phyloP scores from a whole-genome alignment of 35 echinoderm and acorn worm genomes.

The Apostichopus californicus region DNA sequence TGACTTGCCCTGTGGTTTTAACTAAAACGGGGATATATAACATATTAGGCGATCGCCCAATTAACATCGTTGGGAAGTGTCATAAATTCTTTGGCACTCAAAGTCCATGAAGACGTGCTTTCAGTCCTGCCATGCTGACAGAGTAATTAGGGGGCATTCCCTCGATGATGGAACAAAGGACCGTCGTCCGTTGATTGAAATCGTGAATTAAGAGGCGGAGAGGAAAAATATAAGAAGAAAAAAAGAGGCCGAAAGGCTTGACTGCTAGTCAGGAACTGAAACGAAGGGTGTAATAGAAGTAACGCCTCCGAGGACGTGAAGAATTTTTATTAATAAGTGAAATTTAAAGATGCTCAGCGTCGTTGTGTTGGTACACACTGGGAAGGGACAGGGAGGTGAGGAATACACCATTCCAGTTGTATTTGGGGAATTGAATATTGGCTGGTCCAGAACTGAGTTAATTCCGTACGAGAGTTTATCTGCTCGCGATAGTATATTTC shows the following conservation, averaged over 20 bases:
- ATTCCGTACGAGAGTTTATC: too few relatives aligned
- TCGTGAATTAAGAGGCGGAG: background rate
- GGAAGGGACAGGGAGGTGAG: too few relatives aligned
- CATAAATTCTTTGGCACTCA: background rate
- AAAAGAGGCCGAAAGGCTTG: background rate
- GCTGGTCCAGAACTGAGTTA: too few relatives aligned
- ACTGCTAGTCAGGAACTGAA: background rate
- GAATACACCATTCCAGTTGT: too few relatives aligned
- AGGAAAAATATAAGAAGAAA: background rate
- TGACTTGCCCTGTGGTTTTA: background rate
- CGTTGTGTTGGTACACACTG: too few relatives aligned
- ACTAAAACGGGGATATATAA: too few relatives aligned
- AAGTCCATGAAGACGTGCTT: background rate
- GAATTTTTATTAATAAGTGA: too few relatives aligned
- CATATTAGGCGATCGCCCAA: background rate
- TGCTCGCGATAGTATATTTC: too few relatives aligned
- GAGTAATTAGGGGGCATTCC: conserved; percentile 32
- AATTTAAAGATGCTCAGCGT: too few relatives aligned
- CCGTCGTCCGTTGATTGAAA: background rate
- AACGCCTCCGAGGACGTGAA: background rate
- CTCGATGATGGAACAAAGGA: background rate
- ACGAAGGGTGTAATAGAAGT: background rate
- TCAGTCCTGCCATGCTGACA: background rate
- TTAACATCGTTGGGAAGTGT: background rate
- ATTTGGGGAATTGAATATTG: too few relatives aligned